A percentile compares a stretch with the other conserved stretches of the same genome.
Conservation (phyloP, 2,888 invertebrate species). For the Eumacrocentrus americanus region DNA sequence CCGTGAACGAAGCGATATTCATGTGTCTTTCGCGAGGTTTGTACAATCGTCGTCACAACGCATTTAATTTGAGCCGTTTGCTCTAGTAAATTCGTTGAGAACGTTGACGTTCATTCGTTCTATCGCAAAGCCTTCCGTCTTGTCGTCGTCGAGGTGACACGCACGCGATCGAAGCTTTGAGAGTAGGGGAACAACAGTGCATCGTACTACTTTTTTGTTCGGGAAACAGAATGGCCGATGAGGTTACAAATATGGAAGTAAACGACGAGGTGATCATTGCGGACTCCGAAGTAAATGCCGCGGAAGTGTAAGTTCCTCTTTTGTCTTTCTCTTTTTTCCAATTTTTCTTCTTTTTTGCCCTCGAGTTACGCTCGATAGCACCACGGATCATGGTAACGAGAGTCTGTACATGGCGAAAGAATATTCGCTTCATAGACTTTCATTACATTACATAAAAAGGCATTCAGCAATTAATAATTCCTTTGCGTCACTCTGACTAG, state of each 20-base stretch:
- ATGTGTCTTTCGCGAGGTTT: too few species aligned
- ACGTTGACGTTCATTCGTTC: too few species aligned
- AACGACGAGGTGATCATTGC: conserved; percentile 27
- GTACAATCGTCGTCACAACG: too few species aligned
- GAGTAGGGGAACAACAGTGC: conserved; percentile 13
- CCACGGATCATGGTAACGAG: too few species aligned
- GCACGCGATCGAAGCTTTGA: conserved; percentile 18
- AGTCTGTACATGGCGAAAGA: not conserved
- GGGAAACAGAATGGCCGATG: conserved; percentile 34
- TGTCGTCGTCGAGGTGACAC: not conserved
- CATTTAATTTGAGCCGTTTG: too few species aligned
- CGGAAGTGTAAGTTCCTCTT: conserved; percentile 17
- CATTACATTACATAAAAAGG: not conserved
- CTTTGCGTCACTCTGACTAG: too few species aligned
- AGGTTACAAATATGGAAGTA: conserved; percentile 28
- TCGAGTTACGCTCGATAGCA: too few species aligned
- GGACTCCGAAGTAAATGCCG: conserved; percentile 1
- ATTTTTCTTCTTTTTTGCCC: too few species aligned
- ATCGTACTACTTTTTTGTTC: conserved; percentile 13
- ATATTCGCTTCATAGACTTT: conserved; percentile 7
- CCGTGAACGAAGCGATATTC: too few species aligned
- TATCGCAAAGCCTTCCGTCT: conserved; percentile 5
- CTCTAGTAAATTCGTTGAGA: too few species aligned
- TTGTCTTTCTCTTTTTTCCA: not conserved
- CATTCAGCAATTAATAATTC: not conserved